Base-by-base conservation (phyloP, 2,797 vertebrate species). In the Hippopotamyrus pictus region DNA sequence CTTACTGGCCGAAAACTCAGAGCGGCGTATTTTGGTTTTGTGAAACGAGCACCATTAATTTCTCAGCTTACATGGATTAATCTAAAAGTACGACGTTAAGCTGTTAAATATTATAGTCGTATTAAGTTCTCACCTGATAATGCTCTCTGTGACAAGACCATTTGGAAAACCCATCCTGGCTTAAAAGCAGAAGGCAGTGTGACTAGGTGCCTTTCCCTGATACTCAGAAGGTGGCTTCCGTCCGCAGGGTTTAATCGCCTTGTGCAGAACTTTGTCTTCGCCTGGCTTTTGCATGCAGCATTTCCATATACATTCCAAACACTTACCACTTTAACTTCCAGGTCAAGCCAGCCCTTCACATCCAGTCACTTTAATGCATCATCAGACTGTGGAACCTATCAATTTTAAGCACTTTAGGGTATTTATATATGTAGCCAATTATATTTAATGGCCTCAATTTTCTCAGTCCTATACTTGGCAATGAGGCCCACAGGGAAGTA, bases 401-500 rank as follows among this genome's bases (percentile, higher is more conserved):
- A 50, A 87, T 88, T 93, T 92, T 89, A 93, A 91, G 79, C 88
- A 90, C 88, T 90, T 54, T 3, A 54, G 65, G 86, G 51, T 46
- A 69, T 62, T 91, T 65, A 59, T 88, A 87, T 86, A 59, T 59
- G 6, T 73, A n/a, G 89, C 90, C 92, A 91, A 90, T 92, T 91
- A 87, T 89, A 90, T 91, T 93, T 92, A 92, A 93, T 83, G 53
- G 90, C 90, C 91, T 92, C 88, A 86, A 88, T 41, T 48, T 76
- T 83, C 91, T 92, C 88, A 83, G 86, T 41, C 46, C 62, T 73
- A 0, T 8, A 29, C 51, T 85, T 84, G 87, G 84, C 92, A 92
- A 90, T 87, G 92, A 93, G 92, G 88, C 91, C 93, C 91, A 17
- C 87, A 84, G 91, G 91, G 93, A 92, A 89, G 65, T 89, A 89